Conservation (phyloP, 2,797 vertebrate species). For the Euphonia xanthogaster region DNA sequence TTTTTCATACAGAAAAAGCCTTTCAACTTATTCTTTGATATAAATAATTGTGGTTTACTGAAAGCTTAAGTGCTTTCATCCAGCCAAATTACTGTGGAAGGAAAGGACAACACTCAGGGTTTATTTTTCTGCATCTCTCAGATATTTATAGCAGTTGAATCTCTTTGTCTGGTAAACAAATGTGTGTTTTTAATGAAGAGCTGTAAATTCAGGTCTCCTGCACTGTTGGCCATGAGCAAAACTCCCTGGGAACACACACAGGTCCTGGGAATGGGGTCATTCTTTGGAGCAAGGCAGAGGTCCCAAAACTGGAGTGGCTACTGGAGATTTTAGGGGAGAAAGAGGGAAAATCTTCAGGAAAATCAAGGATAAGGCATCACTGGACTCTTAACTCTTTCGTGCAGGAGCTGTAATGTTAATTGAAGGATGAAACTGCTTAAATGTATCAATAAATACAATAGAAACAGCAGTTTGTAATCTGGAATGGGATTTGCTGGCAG, state of each 20-base stretch:
- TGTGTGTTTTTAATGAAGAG: neutral
- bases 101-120: neutral
- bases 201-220: accelerated
- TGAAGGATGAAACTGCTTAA: neutral
- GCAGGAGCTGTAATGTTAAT: neutral
- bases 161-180: neutral
- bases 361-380: neutral
- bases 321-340: neutral
- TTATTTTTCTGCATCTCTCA: neutral
- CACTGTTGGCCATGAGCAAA: neutral
- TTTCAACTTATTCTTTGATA: neutral
- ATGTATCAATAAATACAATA: accelerated
- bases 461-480: neutral
- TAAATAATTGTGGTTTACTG: neutral
- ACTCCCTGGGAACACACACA: neutral
- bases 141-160: neutral
- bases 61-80: neutral
- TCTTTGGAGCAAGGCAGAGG: neutral
- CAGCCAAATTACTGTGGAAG: neutral
- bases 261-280: neutral
- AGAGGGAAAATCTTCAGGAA: neutral
- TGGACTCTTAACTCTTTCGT: neutral
- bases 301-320: accelerated
- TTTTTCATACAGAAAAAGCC: neutral
- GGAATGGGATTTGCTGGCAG: neutral